phyloP scores from a whole-genome alignment of 2,888 invertebrate species.

The Ophion ventricosus region DNA sequence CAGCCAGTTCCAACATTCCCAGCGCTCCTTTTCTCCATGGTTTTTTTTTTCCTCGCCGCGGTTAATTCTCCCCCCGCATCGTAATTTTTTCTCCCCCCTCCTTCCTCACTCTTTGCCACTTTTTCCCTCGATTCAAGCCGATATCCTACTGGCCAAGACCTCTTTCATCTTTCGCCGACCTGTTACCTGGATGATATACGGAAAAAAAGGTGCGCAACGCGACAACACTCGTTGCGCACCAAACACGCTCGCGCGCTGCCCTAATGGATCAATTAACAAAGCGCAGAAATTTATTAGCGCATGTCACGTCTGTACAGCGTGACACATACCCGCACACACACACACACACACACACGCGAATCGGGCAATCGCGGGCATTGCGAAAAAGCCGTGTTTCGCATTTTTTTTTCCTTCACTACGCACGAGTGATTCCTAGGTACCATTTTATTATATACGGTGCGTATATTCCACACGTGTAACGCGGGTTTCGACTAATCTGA shows the following conservation, averaged over 20 bases:
- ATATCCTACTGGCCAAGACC: slow-evolving; percentile 36
- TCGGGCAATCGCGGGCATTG: background rate
- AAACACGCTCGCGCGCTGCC: slow-evolving; percentile 1
- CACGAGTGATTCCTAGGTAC: too few species aligned
- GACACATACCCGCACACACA: too few species aligned
- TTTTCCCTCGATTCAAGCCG: slow-evolving; percentile 28
- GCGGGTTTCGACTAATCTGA: too few species aligned
- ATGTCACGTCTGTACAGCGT: background rate
- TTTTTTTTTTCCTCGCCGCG: slow-evolving; percentile 9
- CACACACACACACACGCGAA: background rate
- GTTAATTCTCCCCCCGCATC: slow-evolving; percentile 11
- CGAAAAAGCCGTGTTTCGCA: background rate
- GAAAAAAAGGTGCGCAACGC: background rate
- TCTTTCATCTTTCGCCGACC: slow-evolving; percentile 54
- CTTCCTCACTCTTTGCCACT: background rate
- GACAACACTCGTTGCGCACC: background rate
- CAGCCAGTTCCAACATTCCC: slow-evolving; percentile 9
- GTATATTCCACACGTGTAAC: too few species aligned
- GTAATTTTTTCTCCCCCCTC: slow-evolving; percentile 16
- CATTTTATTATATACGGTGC: too few species aligned
- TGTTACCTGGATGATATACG: slow-evolving; percentile 20
- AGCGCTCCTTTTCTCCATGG: background rate
- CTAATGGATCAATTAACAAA: slow-evolving; percentile 68
- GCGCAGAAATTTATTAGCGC: slow-evolving; percentile 55
- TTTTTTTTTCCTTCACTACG: too few species aligned